Evolutionary conservation across 1,140 invertebrate genomes (phyloP), one percentile per base, ranked within the genome.

Genomic region (Alviniconcha marisindica): DNA sequence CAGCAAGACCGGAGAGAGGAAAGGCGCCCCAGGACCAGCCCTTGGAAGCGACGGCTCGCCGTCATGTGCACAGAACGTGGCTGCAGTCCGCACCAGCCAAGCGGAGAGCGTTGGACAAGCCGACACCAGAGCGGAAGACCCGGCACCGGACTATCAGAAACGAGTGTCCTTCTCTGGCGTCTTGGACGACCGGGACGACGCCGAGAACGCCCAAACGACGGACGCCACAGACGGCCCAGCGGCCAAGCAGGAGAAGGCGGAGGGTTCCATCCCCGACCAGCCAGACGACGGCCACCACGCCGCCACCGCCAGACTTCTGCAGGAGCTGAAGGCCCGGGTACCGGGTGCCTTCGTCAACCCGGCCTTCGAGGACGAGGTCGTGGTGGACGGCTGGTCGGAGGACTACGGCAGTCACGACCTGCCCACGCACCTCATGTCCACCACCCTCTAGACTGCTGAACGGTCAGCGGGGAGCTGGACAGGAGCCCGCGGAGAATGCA

Each of bases 141-240:
- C 73, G 31, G 31, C 0, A 31, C 73, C 73, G 51, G 73, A 76
- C 28, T 76, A 76, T n/a, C 42, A 48, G n/a, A 76, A 76, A 18
- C 40, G 28, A 21, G 73, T 76, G n/a, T 76, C 73, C 42, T 76
- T 76, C 42, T 4, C 73, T 24, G 40, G 40, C 40, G 24, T 76
- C n/a, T 12, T 31, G 24, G 73, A 48, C 2, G 73, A 1, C 4
- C 33, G 18, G 36, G 24, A 71, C 36, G 69, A 71, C 7, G 33
- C 14, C 69, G 15, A 71, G 14, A 12, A 31, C 18, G 63, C 36
- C 24, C 31, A 31, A 33, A 18, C n/a, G n/a, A n/a, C 14, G 31
- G 63, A 66, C 63, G 31, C 63, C 36, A 33, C 12, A 33, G 28
- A 66, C 5, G 36, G 5, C 12, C 7, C 63, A 31, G 2, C 63